These are phyloP conservation scores for Pygocentrus nattereri DNA, from an alignment of 2,797 vertebrate species.

Conservation along the genomic window DNA sequence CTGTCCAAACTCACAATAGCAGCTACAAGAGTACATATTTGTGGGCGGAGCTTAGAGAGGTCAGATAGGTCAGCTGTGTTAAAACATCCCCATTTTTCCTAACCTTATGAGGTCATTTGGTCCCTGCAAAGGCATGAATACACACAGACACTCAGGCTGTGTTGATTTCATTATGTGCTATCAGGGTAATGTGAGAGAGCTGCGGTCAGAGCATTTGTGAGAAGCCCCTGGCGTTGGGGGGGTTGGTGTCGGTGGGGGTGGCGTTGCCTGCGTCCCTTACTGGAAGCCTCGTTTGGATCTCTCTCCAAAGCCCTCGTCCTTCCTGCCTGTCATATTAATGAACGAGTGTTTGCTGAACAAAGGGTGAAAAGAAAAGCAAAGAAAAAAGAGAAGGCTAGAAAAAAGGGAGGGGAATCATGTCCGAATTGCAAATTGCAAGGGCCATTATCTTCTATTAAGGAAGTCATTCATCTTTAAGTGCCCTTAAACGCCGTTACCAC, in stretches of 20 bases:
- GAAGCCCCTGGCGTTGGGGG: neutral
- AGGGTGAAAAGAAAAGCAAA: slow-evolving; percentile 58
- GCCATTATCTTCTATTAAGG: slow-evolving; percentile 56
- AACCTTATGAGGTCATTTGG: too few species aligned
- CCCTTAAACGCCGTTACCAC: slow-evolving; percentile 30
- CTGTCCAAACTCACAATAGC: too few species aligned
- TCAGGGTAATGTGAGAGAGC: neutral
- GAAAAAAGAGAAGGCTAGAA: neutral
- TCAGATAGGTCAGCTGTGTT: too few species aligned
- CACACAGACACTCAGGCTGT: slow-evolving; percentile 42
- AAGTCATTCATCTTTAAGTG: slow-evolving; percentile 58
- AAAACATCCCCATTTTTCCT: too few species aligned
- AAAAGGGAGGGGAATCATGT: neutral
- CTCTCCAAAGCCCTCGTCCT: neutral
- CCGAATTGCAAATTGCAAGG: slow-evolving; percentile 42
- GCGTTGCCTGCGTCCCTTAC: neutral
- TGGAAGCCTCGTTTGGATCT: neutral
- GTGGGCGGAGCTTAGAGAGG: too few species aligned
- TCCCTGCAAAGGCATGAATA: neutral
- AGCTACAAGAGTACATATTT: too few species aligned
- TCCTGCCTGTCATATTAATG: slow-evolving; percentile 65
- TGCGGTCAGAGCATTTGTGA: neutral
- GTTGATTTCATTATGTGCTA: slow-evolving; percentile 32
- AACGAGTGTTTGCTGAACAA: slow-evolving; percentile 58
- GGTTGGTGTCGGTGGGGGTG: neutral